Percentiles rank a stretch among this genome's conserved stretches.
Conservation (phyloP, 1,140 invertebrate genomes). For the Cydia splendana region DNA sequence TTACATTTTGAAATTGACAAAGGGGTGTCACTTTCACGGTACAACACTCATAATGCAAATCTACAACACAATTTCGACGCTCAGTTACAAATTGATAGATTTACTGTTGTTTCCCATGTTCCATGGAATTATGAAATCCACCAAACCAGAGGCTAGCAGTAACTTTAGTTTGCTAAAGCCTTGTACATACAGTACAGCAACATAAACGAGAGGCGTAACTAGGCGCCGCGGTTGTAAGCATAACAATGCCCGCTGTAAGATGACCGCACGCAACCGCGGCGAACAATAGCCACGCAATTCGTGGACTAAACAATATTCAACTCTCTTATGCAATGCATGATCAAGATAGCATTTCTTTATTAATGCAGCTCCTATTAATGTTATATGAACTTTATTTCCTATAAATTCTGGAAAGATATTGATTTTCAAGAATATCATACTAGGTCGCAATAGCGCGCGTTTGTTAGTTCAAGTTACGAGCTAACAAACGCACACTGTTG, state of each 20-base stretch:
- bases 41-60: too few relatives aligned
- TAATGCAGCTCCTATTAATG: background rate
- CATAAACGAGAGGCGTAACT: constrained; percentile 48
- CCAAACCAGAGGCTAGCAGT: background rate
- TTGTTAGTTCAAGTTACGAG: too few relatives aligned
- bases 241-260: constrained; percentile 54
- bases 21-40: too few relatives aligned
- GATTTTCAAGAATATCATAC: too few relatives aligned
- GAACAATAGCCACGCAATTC: constrained; percentile 38
- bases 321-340: constrained; percentile 14
- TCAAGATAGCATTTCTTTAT: background rate
- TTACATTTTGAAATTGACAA: too few relatives aligned
- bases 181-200: too few relatives aligned
- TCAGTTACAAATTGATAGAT: too few relatives aligned
- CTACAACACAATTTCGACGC: too few relatives aligned
- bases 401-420: too few relatives aligned
- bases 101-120: background rate
- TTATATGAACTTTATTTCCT: background rate
- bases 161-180: background rate
- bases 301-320: constrained; percentile 44
- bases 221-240: constrained; percentile 55
- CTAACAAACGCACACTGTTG: too few relatives aligned
- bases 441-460: too few relatives aligned
- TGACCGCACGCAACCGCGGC: constrained; percentile 34
- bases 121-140: background rate